phyloP scores from a whole-genome alignment of 2,888 invertebrate species.

The Apantesis nais region DNA sequence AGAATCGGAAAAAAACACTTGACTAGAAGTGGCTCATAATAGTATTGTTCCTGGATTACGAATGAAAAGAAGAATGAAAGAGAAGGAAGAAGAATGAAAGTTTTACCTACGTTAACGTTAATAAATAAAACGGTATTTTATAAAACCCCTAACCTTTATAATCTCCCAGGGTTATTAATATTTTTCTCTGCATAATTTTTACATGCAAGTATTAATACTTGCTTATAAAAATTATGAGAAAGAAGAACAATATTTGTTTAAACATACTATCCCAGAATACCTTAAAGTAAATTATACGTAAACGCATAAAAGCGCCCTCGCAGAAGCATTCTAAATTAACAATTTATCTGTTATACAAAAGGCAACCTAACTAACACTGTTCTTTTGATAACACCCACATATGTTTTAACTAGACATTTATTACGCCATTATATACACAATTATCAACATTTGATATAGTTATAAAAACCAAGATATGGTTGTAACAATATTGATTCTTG shows the following conservation, averaged over 20 bases:
- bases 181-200: not conserved
- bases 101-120: not conserved
- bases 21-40: not conserved
- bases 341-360: not conserved
- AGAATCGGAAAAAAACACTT: not conserved
- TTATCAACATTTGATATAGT: conserved; percentile 6
- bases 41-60: not conserved
- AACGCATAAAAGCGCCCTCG: not conserved
- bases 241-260: no score
- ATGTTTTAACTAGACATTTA: conserved; percentile 1
- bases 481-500: not conserved
- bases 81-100: not conserved
- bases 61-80: not conserved
- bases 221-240: no score
- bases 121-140: not conserved
- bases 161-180: not conserved
- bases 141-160: not conserved
- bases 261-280: not conserved
- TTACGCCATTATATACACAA: conserved; percentile 7
- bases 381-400: conserved; percentile 8
- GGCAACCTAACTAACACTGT: not conserved
- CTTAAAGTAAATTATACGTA: not conserved
- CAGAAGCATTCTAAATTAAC: conserved; percentile 4
- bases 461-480: conserved; percentile 11
- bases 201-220: no score